Evolutionary conservation across 2,797 vertebrate genomes (phyloP).

Genomic region (Cercopithecus hamlyni): DNA sequence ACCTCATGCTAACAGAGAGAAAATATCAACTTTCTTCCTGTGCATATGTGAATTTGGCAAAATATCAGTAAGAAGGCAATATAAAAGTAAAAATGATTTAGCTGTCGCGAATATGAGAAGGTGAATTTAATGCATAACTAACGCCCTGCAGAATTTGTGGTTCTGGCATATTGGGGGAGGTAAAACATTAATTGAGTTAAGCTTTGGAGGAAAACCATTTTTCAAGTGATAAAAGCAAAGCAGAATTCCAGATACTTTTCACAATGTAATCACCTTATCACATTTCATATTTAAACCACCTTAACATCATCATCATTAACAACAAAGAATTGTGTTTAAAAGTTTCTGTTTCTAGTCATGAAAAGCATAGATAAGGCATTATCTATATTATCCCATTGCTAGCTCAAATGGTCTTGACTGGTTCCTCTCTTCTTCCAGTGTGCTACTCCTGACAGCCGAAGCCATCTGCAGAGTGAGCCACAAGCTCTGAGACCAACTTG

Average conservation of each 20-base stretch:
- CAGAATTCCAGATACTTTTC: conserved; percentile 36
- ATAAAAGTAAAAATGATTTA: conserved; percentile 80
- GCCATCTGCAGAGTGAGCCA: neutral
- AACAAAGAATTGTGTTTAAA: conserved; percentile 25
- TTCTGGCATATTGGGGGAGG: conserved; percentile 37
- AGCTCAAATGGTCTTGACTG: neutral
- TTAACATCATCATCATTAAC: conserved; percentile 26
- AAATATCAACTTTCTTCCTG: conserved; percentile 82
- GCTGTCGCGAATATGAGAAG: conserved; percentile 63
- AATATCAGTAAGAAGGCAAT: conserved; percentile 69
- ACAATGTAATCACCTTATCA: conserved; percentile 4
- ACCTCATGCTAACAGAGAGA: conserved; percentile 71
- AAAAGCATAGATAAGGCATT: neutral
- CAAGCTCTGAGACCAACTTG: neutral
- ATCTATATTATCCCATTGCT: neutral
- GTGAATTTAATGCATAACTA: conserved; percentile 68
- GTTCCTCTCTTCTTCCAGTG: neutral
- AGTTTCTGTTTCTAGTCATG: neutral
- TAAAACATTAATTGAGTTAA: conserved; percentile 68
- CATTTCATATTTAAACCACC: conserved; percentile 55
- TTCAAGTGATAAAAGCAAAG: conserved; percentile 62
- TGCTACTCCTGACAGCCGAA: neutral
- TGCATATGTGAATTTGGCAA: conserved; percentile 78
- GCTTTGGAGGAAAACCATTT: conserved; percentile 66
- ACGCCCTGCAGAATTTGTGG: conserved; percentile 56